Base-by-base conservation (phyloP, 2,797 vertebrate species). In the Novumbra hubbsi region DNA sequence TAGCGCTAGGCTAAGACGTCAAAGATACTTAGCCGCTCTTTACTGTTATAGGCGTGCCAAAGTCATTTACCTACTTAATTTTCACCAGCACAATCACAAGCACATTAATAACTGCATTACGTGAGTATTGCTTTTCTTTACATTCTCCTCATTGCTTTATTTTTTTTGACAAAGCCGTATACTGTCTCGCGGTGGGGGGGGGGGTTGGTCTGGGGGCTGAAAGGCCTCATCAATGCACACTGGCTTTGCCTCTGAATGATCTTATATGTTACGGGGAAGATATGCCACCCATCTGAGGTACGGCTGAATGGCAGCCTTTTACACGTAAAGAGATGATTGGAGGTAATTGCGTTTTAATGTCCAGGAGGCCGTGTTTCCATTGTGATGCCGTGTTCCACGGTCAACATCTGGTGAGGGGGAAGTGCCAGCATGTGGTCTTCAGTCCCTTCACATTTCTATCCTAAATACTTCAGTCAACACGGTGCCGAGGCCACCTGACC, bases 301-400 rank as follows among this genome's bases (percentile, higher is more conserved):
- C 88, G 83, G 79, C 81, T 77, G 84, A 90, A 80, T 89, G 87
- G 88, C 87, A 91, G 85, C 87, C 84, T 86, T 81, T 71, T 24
- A 88, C 84, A 83, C 24, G 8, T 60, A 24, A 24, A 87, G 86
- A 91, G 85, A 88, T 89, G 88, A 90, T 86, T 90, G 77, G 85
- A 84, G 78, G 82, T 88, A 88, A 87, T 90, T 87, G 85, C 84
- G 49, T 88, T 91, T 90, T 89, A 87, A 88, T 87, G 86, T 89
- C 84, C 84, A 82, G 78, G 80, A 83, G 87, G 81, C 82, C 77
- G 77, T 24, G 81, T 74, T 81, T 80, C 81, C 64, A 32, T 85
- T 84, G 74, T 52, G 72, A 81, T 86, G 78, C 24, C 78, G 83
- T 41, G 72, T 88, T 87, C 87, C 83, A 84, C 30, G 76, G 80